Percentiles rank a stretch among this genome's conserved stretches.
Conservation (phyloP, 1,140 invertebrate genomes). For the Olivierus martensii region DNA sequence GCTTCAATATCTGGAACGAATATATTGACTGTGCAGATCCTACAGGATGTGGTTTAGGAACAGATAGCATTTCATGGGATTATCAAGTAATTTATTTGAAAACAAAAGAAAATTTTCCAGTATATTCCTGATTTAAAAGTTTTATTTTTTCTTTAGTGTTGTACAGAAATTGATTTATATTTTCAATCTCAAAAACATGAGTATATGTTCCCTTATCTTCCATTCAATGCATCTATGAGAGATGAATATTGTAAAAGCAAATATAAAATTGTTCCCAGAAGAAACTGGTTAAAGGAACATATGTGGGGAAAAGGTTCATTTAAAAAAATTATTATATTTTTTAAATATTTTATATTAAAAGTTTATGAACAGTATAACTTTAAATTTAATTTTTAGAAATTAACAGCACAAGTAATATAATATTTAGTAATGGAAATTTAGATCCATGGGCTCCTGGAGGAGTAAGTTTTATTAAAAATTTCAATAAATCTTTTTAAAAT, state of each 20-base stretch:
- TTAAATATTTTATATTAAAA: no score
- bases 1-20: conserved; percentile 27
- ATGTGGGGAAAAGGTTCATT: conserved; percentile 13
- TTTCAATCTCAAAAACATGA: neutral
- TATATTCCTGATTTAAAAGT: conserved; percentile 36
- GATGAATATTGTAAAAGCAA: conserved; percentile 10
- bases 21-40: conserved; percentile 32
- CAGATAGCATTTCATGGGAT: conserved; percentile 28
- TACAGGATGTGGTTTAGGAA: conserved; percentile 30
- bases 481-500: neutral
- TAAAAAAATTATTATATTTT: no score
- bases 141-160: conserved; percentile 5
- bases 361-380: no score
- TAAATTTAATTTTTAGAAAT: conserved; percentile 31
- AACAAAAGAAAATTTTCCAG: conserved; percentile 47
- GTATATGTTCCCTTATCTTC: conserved; percentile 11
- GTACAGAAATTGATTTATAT: conserved; percentile 13
- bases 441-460: conserved; percentile 90
- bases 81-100: conserved; percentile 24
- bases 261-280: conserved; percentile 10
- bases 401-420: conserved; percentile 55
- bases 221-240: conserved; percentile 7
- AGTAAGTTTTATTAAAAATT: conserved; percentile 25
- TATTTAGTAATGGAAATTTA: conserved; percentile 77
- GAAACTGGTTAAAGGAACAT: conserved; percentile 3